Base-by-base conservation (phyloP, 1,140 invertebrate species). In the Zaprionus tsacasi region DNA sequence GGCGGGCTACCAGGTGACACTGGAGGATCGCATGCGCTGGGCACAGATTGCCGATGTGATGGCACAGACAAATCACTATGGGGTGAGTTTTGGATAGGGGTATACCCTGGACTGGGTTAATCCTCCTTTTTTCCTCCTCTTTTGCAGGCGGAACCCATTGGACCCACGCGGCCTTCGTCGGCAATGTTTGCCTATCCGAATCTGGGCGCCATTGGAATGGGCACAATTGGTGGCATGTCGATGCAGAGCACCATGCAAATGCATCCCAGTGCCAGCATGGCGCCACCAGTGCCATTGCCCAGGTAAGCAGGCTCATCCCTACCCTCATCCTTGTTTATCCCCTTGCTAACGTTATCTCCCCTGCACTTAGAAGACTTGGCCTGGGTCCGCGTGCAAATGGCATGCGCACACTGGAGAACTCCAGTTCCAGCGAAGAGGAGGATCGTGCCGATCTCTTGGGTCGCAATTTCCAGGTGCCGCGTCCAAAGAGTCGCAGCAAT, bases 11-110 rank as follows among this genome's bases (percentile, higher is more conserved):
- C 94, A 96, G 92, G 94, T 96, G 5, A 95, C 95, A 0, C 73
- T 97, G 35, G 96, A 97, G 80, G 96, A 97, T 76, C 93, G 96
- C 50, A 94, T 96, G 93, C 91, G 96, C 6, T 98, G 97, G 96
- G 96, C 96, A 0, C 96, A 98, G 78, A 96, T 97, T 35, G 95
- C 96, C 2, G 97, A 97, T 78, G 96, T 96, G 1, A 96, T 97
- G 95, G 95, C 96, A 0, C 95, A 96, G 69, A 95, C 96, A 0
- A 97, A 97, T 93, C 95, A 97, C 83, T 97, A 97, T 83, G 96
- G 96, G 78, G 96, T 96, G 92, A 94, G 94, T 66, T 11, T 10
- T 0, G n/a, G 2, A 2, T 21, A 1, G n/a, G 7, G 0, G n/a
- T 15, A 1, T 2, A 12, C 1, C 0, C 6, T 43, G 13, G 30